Conservation (phyloP, 2,113 vertebrate species). For the Eupsittula cactorum region DNA sequence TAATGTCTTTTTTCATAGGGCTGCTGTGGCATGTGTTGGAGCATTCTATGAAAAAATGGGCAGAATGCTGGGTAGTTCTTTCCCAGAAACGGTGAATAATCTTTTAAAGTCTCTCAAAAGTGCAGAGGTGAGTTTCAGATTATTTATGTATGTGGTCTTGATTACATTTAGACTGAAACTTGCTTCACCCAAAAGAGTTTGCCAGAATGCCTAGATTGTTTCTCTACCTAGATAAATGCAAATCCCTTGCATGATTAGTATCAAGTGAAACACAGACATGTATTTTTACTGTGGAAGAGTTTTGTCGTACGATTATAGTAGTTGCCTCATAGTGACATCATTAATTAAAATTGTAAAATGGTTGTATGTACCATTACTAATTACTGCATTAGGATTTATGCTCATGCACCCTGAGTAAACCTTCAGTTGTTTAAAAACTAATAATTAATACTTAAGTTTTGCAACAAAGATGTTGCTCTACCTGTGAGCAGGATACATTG, state of each 20-base stretch:
- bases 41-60: conserved; percentile 99
- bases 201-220: not conserved
- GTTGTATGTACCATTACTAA: not conserved
- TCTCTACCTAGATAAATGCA: not conserved
- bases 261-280: not conserved
- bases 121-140: conserved; percentile 84
- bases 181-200: not conserved
- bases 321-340: not conserved
- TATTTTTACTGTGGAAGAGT: not conserved
- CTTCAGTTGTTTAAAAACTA: not conserved
- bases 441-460: not conserved
- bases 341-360: not conserved
- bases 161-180: not conserved
- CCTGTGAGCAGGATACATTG: not conserved
- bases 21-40: conserved; percentile 95
- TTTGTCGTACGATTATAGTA: not conserved
- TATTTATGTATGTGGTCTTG: not conserved
- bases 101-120: conserved; percentile 95
- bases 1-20: conserved; percentile 72
- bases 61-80: conserved; percentile 96
- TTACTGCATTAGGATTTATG: not conserved
- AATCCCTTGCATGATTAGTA: not conserved
- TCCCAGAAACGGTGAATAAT: conserved; percentile 98
- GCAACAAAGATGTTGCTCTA: not conserved
- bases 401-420: not conserved